Evolutionary conservation across 2,888 invertebrate species (phyloP).

Genomic region (Muschampia plurimacula): DNA sequence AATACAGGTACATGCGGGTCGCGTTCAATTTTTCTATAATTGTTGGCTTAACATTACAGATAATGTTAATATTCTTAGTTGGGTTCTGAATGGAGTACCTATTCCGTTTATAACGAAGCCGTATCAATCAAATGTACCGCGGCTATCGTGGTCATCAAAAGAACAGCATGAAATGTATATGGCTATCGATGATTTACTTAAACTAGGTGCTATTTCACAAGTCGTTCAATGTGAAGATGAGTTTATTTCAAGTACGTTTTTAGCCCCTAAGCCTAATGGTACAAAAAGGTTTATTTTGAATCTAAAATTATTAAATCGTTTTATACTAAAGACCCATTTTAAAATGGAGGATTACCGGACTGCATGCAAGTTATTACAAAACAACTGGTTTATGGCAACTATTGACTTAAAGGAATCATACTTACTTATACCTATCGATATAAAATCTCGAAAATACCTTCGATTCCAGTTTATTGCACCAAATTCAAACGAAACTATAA

Average conservation of each 20-base stretch:
- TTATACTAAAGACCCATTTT: slow-evolving; percentile 42
- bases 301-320: slow-evolving; percentile 46
- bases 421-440: slow-evolving; percentile 41
- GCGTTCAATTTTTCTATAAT: slow-evolving; percentile 1
- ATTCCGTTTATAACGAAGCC: slow-evolving; percentile 11
- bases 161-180: slow-evolving; percentile 37
- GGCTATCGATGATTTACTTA: slow-evolving; percentile 43
- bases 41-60: slow-evolving; percentile 22
- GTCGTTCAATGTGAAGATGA: slow-evolving; percentile 36
- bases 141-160: neutral
- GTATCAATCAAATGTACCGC: neutral
- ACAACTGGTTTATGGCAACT: slow-evolving; percentile 42
- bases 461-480: slow-evolving; percentile 42
- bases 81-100: neutral
- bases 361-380: slow-evolving; percentile 38
- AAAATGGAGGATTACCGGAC: slow-evolving; percentile 50
- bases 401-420: slow-evolving; percentile 48
- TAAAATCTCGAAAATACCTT: slow-evolving; percentile 41
- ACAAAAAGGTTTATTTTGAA: slow-evolving; percentile 45
- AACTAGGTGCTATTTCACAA: slow-evolving; percentile 43
- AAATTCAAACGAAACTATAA: slow-evolving; percentile 16
- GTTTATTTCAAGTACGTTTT: slow-evolving; percentile 45
- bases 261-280: slow-evolving; percentile 45
- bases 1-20: slow-evolving; percentile 22
- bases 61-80: neutral